These are phyloP conservation scores for Eulemur mongoz DNA, from an alignment of 2,797 vertebrate species.

Conservation along the genomic window DNA sequence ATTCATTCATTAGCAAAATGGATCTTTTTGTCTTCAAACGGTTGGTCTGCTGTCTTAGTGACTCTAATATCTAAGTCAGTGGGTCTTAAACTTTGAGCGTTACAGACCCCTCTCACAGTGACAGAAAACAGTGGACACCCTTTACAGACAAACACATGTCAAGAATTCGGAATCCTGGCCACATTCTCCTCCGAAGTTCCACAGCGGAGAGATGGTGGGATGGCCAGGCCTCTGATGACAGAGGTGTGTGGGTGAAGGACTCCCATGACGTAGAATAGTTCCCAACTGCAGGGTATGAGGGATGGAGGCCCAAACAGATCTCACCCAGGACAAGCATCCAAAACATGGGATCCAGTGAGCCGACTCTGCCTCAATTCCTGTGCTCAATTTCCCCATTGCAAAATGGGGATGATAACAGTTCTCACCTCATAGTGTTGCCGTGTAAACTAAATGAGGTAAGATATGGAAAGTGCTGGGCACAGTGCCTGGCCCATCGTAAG, in stretches of 20 bases:
- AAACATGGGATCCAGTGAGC: not conserved
- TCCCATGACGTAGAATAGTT: rapidly evolving
- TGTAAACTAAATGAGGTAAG: not conserved
- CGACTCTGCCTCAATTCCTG: not conserved
- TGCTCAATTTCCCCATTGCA: not conserved
- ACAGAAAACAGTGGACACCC: not conserved
- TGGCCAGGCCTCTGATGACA: not conserved
- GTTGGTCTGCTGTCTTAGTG: not conserved
- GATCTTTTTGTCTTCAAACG: not conserved
- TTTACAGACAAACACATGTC: not conserved
- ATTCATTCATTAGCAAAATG: not conserved
- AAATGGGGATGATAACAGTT: not conserved
- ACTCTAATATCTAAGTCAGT: not conserved
- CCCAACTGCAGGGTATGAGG: not conserved
- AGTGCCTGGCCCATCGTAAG: not conserved
- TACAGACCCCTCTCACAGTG: not conserved
- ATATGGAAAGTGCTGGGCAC: not conserved
- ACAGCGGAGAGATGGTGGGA: not conserved
- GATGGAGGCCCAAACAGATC: not conserved
- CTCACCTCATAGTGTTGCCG: not conserved
- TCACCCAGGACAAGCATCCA: not conserved
- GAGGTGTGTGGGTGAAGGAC: rapidly evolving
- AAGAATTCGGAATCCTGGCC: not conserved
- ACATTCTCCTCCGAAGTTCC: not conserved
- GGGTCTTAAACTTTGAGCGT: not conserved